Evolutionary conservation across 30 jellyfish, hydroid and myxozoan species (phyloP).

Genomic region (Aurelia sp.): DNA sequence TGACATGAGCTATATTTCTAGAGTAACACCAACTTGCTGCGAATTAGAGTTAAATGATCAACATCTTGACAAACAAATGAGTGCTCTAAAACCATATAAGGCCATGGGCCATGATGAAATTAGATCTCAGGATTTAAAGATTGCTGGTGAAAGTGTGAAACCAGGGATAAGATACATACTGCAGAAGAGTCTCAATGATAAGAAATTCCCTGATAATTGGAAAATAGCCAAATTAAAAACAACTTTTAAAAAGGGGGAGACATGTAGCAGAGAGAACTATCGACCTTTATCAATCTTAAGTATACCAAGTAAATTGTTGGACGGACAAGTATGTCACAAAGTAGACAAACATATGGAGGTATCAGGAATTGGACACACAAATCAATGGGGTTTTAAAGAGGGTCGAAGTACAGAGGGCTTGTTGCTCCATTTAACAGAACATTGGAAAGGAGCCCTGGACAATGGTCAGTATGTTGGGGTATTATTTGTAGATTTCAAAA

Average conservation of each 20-base stretch:
- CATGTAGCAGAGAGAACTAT: background rate
- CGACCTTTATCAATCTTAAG: background rate
- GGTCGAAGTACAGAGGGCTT: no score
- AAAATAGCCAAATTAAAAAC: no score
- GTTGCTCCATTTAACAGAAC: background rate
- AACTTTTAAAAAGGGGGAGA: no score
- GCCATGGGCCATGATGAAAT: background rate
- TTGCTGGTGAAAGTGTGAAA: constrained; percentile 25
- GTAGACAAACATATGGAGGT: constrained; percentile 8
- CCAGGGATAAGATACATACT: constrained; percentile 20
- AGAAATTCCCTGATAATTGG: no score
- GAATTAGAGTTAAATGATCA: no score
- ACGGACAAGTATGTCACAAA: background rate
- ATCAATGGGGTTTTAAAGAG: background rate
- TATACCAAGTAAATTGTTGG: no score
- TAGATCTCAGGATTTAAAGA: constrained; percentile 20
- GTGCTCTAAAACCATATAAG: no score
- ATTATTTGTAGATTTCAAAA: background rate
- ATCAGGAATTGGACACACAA: constrained; percentile 9
- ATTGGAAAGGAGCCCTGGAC: no score
- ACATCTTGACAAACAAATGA: background rate
- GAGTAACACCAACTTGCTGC: no score
- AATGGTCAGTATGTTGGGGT: constrained; percentile 6
- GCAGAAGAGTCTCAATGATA: background rate
- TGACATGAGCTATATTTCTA: no score